Conservation (phyloP, 2,113 vertebrate genomes). For the Strix uralensis region DNA sequence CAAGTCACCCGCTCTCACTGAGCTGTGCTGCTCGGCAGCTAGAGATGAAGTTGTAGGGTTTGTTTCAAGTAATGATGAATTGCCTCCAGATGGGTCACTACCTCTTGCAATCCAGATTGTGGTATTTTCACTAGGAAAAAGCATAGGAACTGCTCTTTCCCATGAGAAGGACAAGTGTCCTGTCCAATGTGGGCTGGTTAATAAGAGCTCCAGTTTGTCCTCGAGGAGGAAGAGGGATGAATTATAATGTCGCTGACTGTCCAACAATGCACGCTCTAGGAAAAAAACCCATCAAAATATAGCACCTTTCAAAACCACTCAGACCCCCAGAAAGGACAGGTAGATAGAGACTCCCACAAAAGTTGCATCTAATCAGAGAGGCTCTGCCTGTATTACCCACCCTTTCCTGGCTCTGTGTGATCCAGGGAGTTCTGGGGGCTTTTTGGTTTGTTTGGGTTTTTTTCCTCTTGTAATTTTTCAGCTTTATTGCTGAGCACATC, state of each 20-base stretch:
- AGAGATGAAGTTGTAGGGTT: background rate
- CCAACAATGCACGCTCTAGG: background rate
- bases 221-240: background rate
- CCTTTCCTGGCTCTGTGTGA: background rate
- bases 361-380: background rate
- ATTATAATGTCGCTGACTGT: background rate
- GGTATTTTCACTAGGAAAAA: background rate
- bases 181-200: background rate
- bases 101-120: background rate
- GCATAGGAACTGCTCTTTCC: background rate
- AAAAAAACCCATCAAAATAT: background rate
- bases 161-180: background rate
- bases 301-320: background rate
- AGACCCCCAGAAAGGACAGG: background rate
- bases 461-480: background rate
- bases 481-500: background rate
- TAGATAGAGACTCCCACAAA: background rate
- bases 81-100: background rate
- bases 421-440: background rate
- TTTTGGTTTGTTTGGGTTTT: background rate
- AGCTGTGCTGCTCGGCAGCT: background rate
- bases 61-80: background rate
- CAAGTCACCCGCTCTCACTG: background rate
- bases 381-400: background rate
- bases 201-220: background rate